Conservation (phyloP, 2,888 invertebrate species). For the Fissipunctia ypsillon region DNA sequence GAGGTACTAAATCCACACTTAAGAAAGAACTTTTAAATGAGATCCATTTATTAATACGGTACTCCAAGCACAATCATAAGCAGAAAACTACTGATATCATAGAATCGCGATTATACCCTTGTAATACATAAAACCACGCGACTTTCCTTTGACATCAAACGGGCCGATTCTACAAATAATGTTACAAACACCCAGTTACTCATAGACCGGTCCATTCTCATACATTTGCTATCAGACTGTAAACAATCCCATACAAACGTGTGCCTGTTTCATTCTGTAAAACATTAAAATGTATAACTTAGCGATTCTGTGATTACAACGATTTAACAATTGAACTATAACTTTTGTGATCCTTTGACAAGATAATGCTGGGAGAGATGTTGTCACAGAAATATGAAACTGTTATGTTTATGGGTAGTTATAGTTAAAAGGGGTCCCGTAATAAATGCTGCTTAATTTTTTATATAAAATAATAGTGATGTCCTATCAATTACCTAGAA, state of each 20-base stretch:
- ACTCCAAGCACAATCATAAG: constrained; percentile 9
- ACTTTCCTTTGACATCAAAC: constrained; percentile 60
- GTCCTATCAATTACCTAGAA: neutral
- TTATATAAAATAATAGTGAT: too few relatives aligned
- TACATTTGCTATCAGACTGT: constrained; percentile 68
- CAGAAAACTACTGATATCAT: constrained; percentile 17
- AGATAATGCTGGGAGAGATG: constrained; percentile 37
- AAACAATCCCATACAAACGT: constrained; percentile 67
- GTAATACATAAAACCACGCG: constrained; percentile 45
- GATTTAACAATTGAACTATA: constrained; percentile 60
- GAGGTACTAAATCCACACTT: constrained; percentile 6
- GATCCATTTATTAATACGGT: constrained; percentile 41
- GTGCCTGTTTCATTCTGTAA: constrained; percentile 65
- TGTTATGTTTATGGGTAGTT: too few relatives aligned
- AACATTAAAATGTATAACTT: constrained; percentile 68
- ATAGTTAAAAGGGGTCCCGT: neutral
- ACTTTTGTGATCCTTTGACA: constrained; percentile 52
- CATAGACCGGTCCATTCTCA: constrained; percentile 68
- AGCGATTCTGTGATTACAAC: constrained; percentile 59
- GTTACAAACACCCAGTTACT: constrained; percentile 50
- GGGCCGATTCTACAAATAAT: constrained; percentile 60
- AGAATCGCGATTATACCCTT: constrained; percentile 46
- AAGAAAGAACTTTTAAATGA: constrained; percentile 17
- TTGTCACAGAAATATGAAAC: neutral
- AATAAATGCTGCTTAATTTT: too few relatives aligned